phyloP scores from a whole-genome alignment of 2,888 invertebrate genomes.

The Mythimna vitellina region DNA sequence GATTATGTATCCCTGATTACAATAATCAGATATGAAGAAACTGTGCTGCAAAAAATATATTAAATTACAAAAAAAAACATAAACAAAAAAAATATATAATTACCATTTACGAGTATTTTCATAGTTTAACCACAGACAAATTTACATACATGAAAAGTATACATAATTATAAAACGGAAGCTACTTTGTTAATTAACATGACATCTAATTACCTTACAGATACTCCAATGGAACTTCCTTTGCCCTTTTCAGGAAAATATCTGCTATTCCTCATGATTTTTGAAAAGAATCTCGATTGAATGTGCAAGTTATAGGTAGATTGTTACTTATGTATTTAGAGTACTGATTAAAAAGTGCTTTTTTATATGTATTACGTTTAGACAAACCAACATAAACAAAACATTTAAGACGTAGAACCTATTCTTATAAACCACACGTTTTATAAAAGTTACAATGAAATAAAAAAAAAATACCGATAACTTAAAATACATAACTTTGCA shows the following conservation, averaged over 20 bases:
- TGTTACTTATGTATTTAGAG: background rate
- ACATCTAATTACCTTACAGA: slow-evolving; percentile 29
- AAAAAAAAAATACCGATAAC: background rate
- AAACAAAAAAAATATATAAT: no score
- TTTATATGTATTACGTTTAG: no score
- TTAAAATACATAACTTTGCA: background rate
- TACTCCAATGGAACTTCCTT: slow-evolving; percentile 35
- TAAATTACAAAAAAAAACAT: no score
- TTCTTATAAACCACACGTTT: no score
- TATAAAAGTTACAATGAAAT: background rate
- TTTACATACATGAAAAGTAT: background rate
- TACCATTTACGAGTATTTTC: no score
- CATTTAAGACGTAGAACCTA: no score
- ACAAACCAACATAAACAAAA: no score
- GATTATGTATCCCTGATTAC: no score
- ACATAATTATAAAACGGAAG: background rate
- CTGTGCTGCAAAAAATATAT: no score
- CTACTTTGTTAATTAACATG: background rate
- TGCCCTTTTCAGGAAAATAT: slow-evolving; percentile 32
- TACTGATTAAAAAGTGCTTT: no score
- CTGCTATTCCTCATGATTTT: slow-evolving; percentile 23
- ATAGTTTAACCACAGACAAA: background rate
- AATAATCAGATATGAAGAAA: no score
- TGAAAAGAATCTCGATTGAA: slow-evolving; percentile 22
- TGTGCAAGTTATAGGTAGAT: background rate